phyloP scores from a whole-genome alignment of 2,888 invertebrate species.

The Lampropteryx suffumata region DNA sequence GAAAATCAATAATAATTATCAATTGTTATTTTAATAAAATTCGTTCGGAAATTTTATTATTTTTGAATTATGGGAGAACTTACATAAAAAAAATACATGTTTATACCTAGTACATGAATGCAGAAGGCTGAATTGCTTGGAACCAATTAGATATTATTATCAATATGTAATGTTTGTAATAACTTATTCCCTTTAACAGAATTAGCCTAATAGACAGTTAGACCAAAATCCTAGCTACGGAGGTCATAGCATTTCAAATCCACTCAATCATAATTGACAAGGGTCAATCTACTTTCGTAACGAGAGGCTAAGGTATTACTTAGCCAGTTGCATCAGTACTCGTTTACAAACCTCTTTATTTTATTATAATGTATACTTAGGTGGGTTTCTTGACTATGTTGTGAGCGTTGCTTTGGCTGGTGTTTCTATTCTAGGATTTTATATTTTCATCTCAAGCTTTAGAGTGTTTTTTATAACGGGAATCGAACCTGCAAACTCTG shows the following conservation, averaged over 20 bases:
- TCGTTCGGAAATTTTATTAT: too few species aligned
- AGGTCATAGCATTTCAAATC: constrained; percentile 20
- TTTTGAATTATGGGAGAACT: too few species aligned
- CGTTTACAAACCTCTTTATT: constrained; percentile 16
- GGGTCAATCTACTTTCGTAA: constrained; percentile 31
- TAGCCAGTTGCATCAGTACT: constrained; percentile 24
- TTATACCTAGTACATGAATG: too few species aligned
- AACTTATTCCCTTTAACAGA: background rate
- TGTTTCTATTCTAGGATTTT: too few species aligned
- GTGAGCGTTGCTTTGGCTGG: background rate
- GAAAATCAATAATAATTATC: too few species aligned
- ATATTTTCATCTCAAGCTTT: too few species aligned
- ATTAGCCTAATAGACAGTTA: background rate
- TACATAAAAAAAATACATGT: too few species aligned
- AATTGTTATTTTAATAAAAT: too few species aligned
- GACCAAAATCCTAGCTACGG: constrained; percentile 3
- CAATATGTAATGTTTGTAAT: background rate
- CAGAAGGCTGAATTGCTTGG: too few species aligned
- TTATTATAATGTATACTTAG: constrained; percentile 13
- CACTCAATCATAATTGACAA: constrained; percentile 31
- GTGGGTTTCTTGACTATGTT: background rate
- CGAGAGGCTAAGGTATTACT: constrained; percentile 16
- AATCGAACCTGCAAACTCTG: too few species aligned
- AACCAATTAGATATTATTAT: too few species aligned
- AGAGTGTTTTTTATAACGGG: too few species aligned